phyloP scores from a whole-genome alignment of 2,888 invertebrate genomes.

The Himalopsyche kuldschensis region DNA sequence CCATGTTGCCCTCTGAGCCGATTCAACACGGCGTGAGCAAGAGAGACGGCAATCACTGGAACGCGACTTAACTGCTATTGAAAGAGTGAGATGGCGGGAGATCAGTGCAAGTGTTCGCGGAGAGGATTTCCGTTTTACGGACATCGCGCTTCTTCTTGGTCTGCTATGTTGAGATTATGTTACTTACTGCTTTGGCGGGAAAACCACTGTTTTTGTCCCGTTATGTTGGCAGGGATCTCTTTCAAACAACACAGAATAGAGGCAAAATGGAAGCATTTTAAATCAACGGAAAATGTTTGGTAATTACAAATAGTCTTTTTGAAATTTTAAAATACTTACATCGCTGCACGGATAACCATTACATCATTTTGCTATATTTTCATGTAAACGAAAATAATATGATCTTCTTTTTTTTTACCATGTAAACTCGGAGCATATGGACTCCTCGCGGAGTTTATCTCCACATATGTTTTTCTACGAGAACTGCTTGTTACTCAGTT shows the following conservation, averaged over 20 bases:
- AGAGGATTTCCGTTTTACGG: not conserved
- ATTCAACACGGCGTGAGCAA: conserved; percentile 51
- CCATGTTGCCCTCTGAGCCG: conserved; percentile 57
- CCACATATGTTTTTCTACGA: too few species aligned
- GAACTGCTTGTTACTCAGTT: too few species aligned
- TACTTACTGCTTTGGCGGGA: conserved; percentile 34
- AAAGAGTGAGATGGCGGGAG: conserved; percentile 3
- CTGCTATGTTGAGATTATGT: conserved; percentile 30
- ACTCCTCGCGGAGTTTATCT: too few species aligned
- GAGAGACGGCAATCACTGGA: not conserved
- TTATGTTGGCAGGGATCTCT: conserved; percentile 12
- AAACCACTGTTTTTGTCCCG: conserved; percentile 37
- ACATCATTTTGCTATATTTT: too few species aligned
- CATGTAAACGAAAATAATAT: too few species aligned
- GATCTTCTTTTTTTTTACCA: too few species aligned
- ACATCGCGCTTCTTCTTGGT: conserved; percentile 18
- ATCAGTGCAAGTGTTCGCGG: conserved; percentile 3
- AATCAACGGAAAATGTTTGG: too few species aligned
- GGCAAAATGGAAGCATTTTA: not conserved
- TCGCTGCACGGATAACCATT: too few species aligned
- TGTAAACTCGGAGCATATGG: too few species aligned
- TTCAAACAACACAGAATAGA: not conserved
- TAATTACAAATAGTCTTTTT: too few species aligned
- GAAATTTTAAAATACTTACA: too few species aligned
- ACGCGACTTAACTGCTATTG: conserved; percentile 15